Evolutionary conservation across 2,113 vertebrate species (phyloP).

Genomic region (Oxygymnocypris stewartii): DNA sequence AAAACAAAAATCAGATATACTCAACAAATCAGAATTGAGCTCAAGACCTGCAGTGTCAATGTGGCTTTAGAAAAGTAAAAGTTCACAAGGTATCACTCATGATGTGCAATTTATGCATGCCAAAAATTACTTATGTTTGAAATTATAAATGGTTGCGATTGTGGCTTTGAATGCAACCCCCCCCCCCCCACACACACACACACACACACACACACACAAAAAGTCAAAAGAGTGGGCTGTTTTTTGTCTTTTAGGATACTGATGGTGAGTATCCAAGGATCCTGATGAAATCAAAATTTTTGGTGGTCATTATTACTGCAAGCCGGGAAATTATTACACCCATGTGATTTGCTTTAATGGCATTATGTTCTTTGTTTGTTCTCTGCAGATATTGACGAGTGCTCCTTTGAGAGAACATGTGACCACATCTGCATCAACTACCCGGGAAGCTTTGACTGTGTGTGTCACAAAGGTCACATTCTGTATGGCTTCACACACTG

Average conservation of each 20-base stretch:
- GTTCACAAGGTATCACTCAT: too few relatives aligned
- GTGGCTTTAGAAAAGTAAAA: too few relatives aligned
- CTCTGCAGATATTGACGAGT: slow-evolving; percentile 90
- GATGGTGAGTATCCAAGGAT: not conserved
- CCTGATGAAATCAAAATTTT: not conserved
- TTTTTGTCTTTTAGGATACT: slow-evolving; percentile 11
- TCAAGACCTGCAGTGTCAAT: too few relatives aligned
- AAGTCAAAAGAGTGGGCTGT: not conserved
- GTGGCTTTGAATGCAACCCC: too few relatives aligned
- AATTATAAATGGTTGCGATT: not conserved
- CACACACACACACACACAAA: too few relatives aligned
- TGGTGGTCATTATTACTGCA: not conserved
- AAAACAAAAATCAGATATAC: too few relatives aligned
- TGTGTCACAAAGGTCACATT: slow-evolving; percentile 89
- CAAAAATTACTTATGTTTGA: too few relatives aligned
- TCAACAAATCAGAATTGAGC: too few relatives aligned
- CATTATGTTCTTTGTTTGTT: not conserved
- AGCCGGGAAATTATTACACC: not conserved
- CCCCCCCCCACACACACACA: too few relatives aligned
- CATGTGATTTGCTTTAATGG: not conserved
- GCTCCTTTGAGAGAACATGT: slow-evolving; percentile 93
- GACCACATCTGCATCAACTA: slow-evolving; percentile 97
- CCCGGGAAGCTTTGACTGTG: slow-evolving; percentile 89
- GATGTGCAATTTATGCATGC: too few relatives aligned
- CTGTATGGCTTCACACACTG: slow-evolving; percentile 94